These are phyloP conservation scores for Eptesicus fuscus DNA, from an alignment of 2,113 vertebrate genomes.

Conservation along the genomic window DNA sequence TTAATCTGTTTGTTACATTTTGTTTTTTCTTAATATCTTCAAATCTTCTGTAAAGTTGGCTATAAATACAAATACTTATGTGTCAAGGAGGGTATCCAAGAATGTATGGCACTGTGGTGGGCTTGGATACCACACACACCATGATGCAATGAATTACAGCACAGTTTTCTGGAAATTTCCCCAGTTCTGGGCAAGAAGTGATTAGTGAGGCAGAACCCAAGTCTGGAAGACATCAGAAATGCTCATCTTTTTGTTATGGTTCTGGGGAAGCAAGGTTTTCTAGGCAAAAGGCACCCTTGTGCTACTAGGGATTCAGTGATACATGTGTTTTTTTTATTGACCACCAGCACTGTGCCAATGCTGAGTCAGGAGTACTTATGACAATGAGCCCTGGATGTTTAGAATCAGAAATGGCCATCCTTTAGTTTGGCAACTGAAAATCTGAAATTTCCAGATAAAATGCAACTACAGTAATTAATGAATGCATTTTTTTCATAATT, in stretches of 20 bases:
- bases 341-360: background rate
- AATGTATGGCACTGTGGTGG: background rate
- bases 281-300: background rate
- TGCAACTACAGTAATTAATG: background rate
- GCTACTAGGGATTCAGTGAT: background rate
- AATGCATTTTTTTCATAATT: background rate
- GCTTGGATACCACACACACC: background rate
- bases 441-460: background rate
- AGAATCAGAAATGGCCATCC: background rate
- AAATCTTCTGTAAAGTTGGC: background rate
- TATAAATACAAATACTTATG: background rate
- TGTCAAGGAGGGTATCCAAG: background rate
- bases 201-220: background rate
- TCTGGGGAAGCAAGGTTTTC: background rate
- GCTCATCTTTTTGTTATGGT: background rate
- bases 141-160: background rate
- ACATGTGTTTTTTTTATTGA: background rate
- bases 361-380: background rate
- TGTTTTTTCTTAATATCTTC: background rate
- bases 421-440: background rate
- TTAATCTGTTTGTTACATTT: background rate
- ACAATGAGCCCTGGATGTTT: background rate
- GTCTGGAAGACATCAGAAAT: background rate
- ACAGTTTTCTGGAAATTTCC: background rate
- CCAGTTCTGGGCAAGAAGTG: background rate